Evolutionary conservation across 2,888 invertebrate genomes (phyloP).

Genomic region (Teleogryllus oceanicus): DNA sequence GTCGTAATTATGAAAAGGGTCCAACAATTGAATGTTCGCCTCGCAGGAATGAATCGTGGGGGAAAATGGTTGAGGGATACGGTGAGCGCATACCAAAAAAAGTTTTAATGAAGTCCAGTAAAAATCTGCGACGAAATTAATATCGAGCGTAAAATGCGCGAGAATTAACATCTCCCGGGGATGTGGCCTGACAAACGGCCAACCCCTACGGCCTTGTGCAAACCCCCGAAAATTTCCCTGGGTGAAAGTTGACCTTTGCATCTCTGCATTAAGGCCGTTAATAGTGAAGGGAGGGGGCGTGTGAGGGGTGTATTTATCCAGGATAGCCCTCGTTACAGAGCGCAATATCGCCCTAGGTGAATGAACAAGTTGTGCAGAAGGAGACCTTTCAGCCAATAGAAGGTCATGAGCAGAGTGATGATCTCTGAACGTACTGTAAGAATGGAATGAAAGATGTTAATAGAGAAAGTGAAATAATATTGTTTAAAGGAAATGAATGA

Average conservation of each 20-base stretch:
- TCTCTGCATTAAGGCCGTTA: background rate
- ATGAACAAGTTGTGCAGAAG: too few relatives aligned
- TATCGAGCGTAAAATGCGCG: background rate
- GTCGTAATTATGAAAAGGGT: background rate
- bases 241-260: constrained; percentile 18
- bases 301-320: too few relatives aligned
- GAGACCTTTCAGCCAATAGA: too few relatives aligned
- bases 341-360: too few relatives aligned
- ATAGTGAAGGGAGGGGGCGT: background rate
- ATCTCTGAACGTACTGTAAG: too few relatives aligned
- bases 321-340: too few relatives aligned
- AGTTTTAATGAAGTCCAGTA: background rate
- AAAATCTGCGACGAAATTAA: constrained; percentile 1
- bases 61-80: background rate
- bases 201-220: background rate
- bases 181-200: background rate
- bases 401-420: too few relatives aligned
- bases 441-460: too few relatives aligned
- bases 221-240: background rate
- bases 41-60: background rate
- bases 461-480: too few relatives aligned
- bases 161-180: constrained; percentile 5
- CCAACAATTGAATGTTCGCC: background rate
- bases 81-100: background rate
- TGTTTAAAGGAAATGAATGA: too few relatives aligned